These are phyloP conservation scores for Chionomys nivalis DNA, from an alignment of 2,113 vertebrate genomes.

Conservation along the genomic window DNA sequence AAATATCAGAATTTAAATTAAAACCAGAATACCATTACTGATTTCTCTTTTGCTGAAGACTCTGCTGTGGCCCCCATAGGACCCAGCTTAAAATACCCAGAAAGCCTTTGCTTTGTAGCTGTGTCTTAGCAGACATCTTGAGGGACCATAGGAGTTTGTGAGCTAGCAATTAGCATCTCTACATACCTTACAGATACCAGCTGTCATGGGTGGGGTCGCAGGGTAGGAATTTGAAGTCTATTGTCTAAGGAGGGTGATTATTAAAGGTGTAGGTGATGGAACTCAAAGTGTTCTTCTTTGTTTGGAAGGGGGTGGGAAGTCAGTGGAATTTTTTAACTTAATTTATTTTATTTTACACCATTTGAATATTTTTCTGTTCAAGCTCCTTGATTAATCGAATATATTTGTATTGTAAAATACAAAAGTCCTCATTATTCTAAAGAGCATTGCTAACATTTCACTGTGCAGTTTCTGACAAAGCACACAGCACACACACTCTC, in stretches of 20 bases:
- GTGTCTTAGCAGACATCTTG: not conserved
- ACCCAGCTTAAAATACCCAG: not conserved
- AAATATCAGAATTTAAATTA: not conserved
- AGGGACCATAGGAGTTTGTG: not conserved
- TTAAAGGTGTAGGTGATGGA: not conserved
- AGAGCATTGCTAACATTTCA: not conserved
- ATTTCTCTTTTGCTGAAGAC: not conserved
- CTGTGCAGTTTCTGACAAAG: not conserved
- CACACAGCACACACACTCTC: not conserved
- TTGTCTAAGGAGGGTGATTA: slow-evolving; percentile 10
- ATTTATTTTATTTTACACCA: slow-evolving; percentile 1
- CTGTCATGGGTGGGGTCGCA: not conserved
- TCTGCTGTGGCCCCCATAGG: not conserved
- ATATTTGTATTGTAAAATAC: not conserved
- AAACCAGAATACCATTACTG: not conserved
- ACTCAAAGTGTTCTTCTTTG: not conserved
- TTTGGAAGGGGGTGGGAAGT: not conserved
- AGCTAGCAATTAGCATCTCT: not conserved
- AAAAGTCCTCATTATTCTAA: not conserved
- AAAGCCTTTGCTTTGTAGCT: not conserved
- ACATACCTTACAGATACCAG: not conserved
- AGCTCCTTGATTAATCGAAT: not conserved
- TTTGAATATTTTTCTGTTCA: slow-evolving; percentile 1
- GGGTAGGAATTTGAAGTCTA: not conserved
- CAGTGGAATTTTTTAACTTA: not conserved